phyloP scores from a whole-genome alignment of 1,140 invertebrate species.

The Reticulitermes speratus region DNA sequence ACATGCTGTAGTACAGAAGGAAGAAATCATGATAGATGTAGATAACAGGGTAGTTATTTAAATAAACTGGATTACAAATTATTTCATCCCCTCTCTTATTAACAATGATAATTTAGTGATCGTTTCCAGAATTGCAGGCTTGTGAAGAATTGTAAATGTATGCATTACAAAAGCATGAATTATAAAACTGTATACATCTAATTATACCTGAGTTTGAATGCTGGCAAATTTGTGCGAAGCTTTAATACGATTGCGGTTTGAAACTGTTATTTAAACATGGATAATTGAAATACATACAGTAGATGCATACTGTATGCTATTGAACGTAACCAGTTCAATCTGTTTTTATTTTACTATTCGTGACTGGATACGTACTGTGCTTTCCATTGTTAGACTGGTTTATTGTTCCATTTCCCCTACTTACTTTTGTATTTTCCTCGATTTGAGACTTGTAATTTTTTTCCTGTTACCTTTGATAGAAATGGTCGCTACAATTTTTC shows the following conservation, averaged over 20 bases:
- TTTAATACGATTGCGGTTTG: background rate
- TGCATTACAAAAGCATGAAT: background rate
- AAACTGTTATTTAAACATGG: background rate
- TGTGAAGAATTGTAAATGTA: too few relatives aligned
- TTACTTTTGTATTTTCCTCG: too few relatives aligned
- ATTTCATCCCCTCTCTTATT: background rate
- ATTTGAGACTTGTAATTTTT: too few relatives aligned
- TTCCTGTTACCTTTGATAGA: too few relatives aligned
- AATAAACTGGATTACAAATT: background rate
- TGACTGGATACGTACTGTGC: background rate
- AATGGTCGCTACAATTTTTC: too few relatives aligned
- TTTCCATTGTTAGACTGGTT: background rate
- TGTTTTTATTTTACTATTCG: background rate
- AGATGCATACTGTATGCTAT: background rate
- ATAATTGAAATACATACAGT: background rate
- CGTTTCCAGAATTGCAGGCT: too few relatives aligned
- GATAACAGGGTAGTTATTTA: background rate
- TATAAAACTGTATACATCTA: background rate
- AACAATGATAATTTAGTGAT: background rate
- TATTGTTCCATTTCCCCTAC: too few relatives aligned
- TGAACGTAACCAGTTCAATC: background rate
- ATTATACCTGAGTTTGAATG: background rate
- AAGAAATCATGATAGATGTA: background rate
- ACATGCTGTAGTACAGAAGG: too few relatives aligned
- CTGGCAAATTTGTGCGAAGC: background rate